Base-by-base conservation (phyloP, 2,888 invertebrate species). In the Nemapogon koenigi region DNA sequence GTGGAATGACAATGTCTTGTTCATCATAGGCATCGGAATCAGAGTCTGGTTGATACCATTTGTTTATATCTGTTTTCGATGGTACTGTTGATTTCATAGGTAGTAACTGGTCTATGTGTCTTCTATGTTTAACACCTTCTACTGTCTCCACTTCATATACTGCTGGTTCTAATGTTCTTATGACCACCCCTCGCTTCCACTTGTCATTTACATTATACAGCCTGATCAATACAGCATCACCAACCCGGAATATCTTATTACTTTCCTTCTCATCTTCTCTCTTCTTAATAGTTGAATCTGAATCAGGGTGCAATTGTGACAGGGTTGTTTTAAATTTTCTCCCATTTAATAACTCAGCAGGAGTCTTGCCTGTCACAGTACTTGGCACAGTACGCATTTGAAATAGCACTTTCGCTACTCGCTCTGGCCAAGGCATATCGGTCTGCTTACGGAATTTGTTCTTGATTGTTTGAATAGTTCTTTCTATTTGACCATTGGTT, bases 401-500 rank as follows among this genome's bases (percentile, higher is more conserved):
- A 35, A 39, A 43, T 37, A 44, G 39, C 31, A 44, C 33, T 35
- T 41, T 41, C 13, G 40, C 35, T 41, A 42, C 16, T 39, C 41
- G 29, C 32, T 39, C 41, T 37, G 28, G 15, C 40, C 43, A 44
- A 36, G 15, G 17, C 10, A 11, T 15, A 27, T 19, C 38, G 39
- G 13, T 42, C 41, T 10, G 28, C 35, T 8, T 19, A 16, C 30
- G 29, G 15, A 43, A 25, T 30, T 36, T 40, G 13, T 27, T 31
- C 17, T 45, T 41, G 2, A 45, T 17, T 28, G 43, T 45, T 35
- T 43, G 45, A 17, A 43, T 38, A 1, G 26, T 39, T n/a, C 43
- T 19, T 32, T 45, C 46, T 8, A 37, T 40, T 36, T 44, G 42
- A 10, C 43, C 46, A 36, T 46, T 46, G 7, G 44, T 37, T 2